phyloP scores from a whole-genome alignment of 2,113 vertebrate genomes.

The Scatophagus argus region DNA sequence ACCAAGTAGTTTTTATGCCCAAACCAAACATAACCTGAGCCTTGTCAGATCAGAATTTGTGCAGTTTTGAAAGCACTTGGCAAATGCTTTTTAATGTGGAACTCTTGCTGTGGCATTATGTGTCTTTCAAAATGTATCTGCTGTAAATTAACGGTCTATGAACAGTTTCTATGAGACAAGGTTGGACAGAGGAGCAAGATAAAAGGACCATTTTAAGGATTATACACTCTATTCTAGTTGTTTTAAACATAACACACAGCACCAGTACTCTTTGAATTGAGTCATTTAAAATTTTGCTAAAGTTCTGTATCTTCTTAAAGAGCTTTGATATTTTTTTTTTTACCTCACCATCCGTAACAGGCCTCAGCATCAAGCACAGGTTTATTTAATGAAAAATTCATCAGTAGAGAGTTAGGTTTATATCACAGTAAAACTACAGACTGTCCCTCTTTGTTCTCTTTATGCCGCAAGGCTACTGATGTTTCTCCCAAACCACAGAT shows the following conservation, averaged over 20 bases:
- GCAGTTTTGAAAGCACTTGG: background rate
- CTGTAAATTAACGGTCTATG: background rate
- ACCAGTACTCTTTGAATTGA: background rate
- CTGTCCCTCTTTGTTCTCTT: constrained; percentile 41
- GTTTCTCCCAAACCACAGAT: constrained; percentile 34
- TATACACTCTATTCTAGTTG: background rate
- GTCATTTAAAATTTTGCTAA: constrained; percentile 6
- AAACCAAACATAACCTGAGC: background rate
- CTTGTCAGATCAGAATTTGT: background rate
- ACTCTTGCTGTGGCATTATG: background rate
- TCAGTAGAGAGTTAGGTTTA: constrained; percentile 9
- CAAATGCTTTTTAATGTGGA: background rate
- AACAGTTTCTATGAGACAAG: background rate
- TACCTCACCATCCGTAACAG: constrained; percentile 20
- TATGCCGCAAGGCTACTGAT: constrained; percentile 16
- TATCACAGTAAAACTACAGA: constrained; percentile 35
- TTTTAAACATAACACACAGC: constrained; percentile 4
- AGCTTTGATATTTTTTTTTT: background rate
- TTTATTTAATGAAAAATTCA: constrained; percentile 43
- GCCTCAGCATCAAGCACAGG: background rate
- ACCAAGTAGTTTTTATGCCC: background rate
- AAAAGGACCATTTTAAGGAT: background rate
- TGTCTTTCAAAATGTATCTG: background rate
- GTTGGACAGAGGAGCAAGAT: background rate
- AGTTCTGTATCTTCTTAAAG: background rate